Percentiles rank a stretch among this genome's conserved stretches.
These are phyloP conservation scores for Leucania comma DNA, from an alignment of 2,888 invertebrate genomes.

Conservation along the genomic window DNA sequence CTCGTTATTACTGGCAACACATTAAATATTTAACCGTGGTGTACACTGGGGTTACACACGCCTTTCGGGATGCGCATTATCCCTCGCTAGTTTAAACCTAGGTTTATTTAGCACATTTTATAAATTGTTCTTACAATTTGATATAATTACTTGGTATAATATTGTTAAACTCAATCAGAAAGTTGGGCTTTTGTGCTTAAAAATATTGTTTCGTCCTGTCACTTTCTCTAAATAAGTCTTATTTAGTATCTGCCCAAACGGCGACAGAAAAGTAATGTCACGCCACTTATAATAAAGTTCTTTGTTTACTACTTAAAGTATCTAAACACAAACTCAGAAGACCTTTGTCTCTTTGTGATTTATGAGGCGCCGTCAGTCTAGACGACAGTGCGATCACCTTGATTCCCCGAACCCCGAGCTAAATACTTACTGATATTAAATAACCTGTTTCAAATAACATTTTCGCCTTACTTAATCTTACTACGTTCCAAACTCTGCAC, in stretches of 20 bases:
- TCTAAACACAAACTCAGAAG: conserved; percentile 17
- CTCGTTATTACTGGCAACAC: conserved; percentile 49
- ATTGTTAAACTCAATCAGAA: conserved; percentile 13
- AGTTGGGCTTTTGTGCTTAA: neutral
- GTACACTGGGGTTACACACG: conserved; percentile 47
- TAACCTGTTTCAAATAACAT: conserved; percentile 46
- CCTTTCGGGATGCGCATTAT: conserved; percentile 22
- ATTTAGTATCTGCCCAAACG: neutral
- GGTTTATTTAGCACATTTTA: conserved; percentile 37
- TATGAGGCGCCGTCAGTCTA: conserved; percentile 65
- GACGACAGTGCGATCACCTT: conserved; percentile 61
- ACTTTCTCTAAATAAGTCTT: neutral
- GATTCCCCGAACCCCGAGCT: conserved; percentile 46
- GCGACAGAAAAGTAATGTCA: neutral
- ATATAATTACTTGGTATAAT: conserved; percentile 42
- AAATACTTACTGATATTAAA: conserved; percentile 43
- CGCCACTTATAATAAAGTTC: neutral
- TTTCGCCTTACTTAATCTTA: conserved; percentile 20
- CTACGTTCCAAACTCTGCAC: neutral
- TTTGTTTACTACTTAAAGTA: conserved; percentile 25
- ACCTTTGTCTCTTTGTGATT: conserved; percentile 34
- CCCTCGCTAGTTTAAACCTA: conserved; percentile 21
- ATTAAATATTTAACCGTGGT: conserved; percentile 55
- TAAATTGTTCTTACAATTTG: conserved; percentile 16
- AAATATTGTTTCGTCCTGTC: neutral